phyloP scores from a whole-genome alignment of 2,888 invertebrate species.

The Octonoba sinensis region DNA sequence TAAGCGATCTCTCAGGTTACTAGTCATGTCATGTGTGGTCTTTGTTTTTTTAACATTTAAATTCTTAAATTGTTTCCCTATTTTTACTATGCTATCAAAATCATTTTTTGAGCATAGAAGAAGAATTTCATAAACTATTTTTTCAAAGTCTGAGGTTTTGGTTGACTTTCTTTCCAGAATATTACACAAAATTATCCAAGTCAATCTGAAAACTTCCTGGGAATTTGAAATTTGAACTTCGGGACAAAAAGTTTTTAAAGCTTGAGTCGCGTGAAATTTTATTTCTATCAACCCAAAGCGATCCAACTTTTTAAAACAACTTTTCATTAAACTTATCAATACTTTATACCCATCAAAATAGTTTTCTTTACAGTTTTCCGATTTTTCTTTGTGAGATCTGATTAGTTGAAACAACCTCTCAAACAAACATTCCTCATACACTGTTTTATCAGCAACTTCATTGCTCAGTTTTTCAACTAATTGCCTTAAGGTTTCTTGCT shows the following conservation, averaged over 20 bases:
- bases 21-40: background rate
- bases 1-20: background rate
- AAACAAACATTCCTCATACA: background rate
- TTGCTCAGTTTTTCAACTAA: conserved; percentile 2
- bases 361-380: background rate
- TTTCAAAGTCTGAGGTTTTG: background rate
- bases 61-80: conserved; percentile 1
- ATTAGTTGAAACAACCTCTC: background rate
- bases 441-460: background rate
- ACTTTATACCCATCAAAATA: background rate
- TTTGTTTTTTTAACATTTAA: background rate
- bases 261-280: background rate
- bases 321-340: background rate
- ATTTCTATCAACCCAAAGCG: background rate
- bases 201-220: background rate
- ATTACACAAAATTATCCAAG: background rate
- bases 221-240: conserved; percentile 1
- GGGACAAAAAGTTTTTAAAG: background rate
- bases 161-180: background rate
- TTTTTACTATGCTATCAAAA: background rate
- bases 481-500: background rate
- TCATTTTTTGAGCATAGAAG: conserved; percentile 2
- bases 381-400: background rate
- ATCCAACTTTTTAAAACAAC: background rate
- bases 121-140: background rate